Percentiles rank a stretch among this genome's conserved stretches.
These are phyloP conservation scores for Aphidius gifuensis DNA, from an alignment of 1,140 invertebrate species.

Conservation along the genomic window DNA sequence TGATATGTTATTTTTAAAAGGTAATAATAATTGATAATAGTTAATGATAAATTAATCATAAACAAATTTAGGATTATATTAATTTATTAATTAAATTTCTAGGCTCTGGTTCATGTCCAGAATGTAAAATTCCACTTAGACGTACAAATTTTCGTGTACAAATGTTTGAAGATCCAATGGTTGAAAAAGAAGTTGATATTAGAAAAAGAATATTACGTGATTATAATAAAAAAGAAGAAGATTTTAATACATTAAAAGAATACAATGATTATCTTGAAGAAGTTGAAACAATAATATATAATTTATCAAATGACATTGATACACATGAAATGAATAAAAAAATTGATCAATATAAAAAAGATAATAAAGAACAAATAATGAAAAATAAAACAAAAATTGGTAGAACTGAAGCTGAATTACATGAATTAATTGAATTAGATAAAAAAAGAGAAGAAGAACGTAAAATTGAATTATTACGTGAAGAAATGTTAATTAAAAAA, in stretches of 20 bases:
- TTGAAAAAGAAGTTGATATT: slow-evolving; percentile 98
- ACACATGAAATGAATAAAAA: slow-evolving; percentile 83
- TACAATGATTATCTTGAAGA: slow-evolving; percentile 94
- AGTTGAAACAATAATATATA: slow-evolving; percentile 88
- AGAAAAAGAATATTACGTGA: slow-evolving; percentile 84
- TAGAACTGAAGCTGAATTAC: slow-evolving; percentile 75
- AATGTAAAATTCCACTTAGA: slow-evolving; percentile 83
- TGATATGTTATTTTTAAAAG: slow-evolving; percentile 91
- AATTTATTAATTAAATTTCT: slow-evolving; percentile 34
- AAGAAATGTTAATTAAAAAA: slow-evolving; percentile 75
- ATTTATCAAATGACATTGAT: slow-evolving; percentile 89
- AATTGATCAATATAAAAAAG: slow-evolving; percentile 92
- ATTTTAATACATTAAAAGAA: slow-evolving; percentile 76
- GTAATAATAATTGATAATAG: slow-evolving; percentile 51
- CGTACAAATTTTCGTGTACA: slow-evolving; percentile 91
- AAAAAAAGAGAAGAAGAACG: slow-evolving; percentile 67
- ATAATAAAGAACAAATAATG: slow-evolving; percentile 87
- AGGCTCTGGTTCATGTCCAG: slow-evolving; percentile 90
- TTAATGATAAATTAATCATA: not conserved
- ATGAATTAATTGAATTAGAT: slow-evolving; percentile 84
- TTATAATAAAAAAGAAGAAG: slow-evolving; percentile 89
- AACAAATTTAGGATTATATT: not conserved
- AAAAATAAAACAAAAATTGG: slow-evolving; percentile 79
- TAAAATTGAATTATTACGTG: slow-evolving; percentile 60
- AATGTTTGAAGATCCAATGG: slow-evolving; percentile 91